Conservation (phyloP, 2,797 vertebrate genomes). For the Hydrophis major region DNA sequence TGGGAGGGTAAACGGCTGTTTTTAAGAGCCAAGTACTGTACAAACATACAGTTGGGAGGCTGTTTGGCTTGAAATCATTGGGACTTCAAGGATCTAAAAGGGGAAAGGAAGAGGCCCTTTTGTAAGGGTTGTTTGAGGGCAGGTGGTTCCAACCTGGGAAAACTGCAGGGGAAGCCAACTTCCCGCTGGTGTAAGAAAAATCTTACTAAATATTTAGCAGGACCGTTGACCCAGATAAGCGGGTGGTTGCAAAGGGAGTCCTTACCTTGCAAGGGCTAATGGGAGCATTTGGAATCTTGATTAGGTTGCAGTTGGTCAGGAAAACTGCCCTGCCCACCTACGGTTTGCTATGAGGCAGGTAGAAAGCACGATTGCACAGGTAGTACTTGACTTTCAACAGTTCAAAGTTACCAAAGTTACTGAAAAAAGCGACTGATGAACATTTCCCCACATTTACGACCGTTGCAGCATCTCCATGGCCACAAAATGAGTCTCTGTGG, state of each 20-base stretch:
- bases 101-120: background rate
- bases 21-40: background rate
- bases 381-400: too few species aligned
- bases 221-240: background rate
- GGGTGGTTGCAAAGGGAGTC: background rate
- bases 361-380: background rate
- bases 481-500: too few species aligned
- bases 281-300: background rate
- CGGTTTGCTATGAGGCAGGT: background rate
- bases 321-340: background rate
- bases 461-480: too few species aligned
- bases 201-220: background rate
- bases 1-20: constrained; percentile 17
- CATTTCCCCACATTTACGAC: too few species aligned
- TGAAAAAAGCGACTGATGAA: too few species aligned
- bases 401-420: too few species aligned
- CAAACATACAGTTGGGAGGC: background rate
- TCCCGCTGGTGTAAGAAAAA: background rate
- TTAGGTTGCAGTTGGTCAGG: background rate
- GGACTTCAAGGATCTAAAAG: background rate
- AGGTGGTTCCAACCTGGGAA: too few species aligned
- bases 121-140: background rate
- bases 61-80: background rate
- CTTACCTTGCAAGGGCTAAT: too few species aligned
- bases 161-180: background rate